phyloP scores from a whole-genome alignment of 2,797 vertebrate species.

The Nyctalus aviator region DNA sequence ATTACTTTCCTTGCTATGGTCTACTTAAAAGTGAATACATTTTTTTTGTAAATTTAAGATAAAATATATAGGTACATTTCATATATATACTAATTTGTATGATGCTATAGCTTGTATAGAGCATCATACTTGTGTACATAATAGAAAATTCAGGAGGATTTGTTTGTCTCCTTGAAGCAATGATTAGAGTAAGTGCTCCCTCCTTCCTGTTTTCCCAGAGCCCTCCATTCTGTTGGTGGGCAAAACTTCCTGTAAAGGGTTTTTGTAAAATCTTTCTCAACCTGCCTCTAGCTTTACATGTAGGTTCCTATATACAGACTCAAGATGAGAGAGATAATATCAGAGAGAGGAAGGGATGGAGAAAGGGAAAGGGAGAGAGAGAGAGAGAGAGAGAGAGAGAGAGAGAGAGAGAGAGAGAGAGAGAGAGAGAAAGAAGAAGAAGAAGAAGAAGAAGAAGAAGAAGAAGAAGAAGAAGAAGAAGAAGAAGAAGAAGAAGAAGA shows the following conservation, averaged over 20 bases:
- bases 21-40: constrained; percentile 76
- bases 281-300: not conserved
- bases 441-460: too few species aligned
- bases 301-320: not conserved
- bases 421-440: too few species aligned
- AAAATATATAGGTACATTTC: constrained; percentile 12
- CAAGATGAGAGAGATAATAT: not conserved
- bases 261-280: not conserved
- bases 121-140: not conserved
- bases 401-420: too few species aligned
- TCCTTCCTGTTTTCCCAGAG: too few species aligned
- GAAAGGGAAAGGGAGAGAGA: fast-evolving
- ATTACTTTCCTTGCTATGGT: constrained; percentile 62
- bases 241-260: not conserved
- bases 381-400: not conserved
- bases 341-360: too few species aligned
- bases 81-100: not conserved
- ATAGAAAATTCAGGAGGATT: not conserved
- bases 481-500: fast-evolving
- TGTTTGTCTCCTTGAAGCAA: not conserved
- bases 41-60: constrained; percentile 59
- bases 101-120: not conserved
- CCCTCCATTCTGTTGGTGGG: not conserved
- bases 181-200: not conserved
- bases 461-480: too few species aligned